Base-by-base conservation (phyloP, 2,113 vertebrate genomes). In the Coptodon rendalli region DNA sequence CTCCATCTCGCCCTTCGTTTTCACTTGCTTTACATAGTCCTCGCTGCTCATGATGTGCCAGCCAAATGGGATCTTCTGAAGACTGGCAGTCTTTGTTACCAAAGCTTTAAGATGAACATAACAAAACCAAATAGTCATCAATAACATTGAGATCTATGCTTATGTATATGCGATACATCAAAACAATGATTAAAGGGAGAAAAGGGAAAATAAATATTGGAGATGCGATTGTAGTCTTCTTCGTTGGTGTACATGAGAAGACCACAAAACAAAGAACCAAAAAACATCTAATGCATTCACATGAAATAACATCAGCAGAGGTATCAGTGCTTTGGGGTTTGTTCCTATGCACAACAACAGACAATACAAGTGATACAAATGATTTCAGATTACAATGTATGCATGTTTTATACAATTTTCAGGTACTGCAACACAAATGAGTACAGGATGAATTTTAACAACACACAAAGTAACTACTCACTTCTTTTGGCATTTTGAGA, bases 1-100 rank as follows among this genome's bases (percentile, higher is more conserved):
- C 93, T 96, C 96, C 81, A 92, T 5, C 19, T 95, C 92, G 76
- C 95, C 96, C 90, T 96, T 94, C 78, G 90, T 91, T 24, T 94
- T 96, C 59, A 96, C 92, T 94, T 96, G 93, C 56, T 92, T 95
- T 95, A 97, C 95, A 90, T 97, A 98, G 89, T 97, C 96, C 92
- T 93, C 82, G 63, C 97, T 96, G 56, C 92, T 93, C 96, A 97
- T 96, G 53, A 94, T 73, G 76, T 98, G 92, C 97, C 98, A 98
- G 79, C 66, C 87, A 94, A 98, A 98, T 7, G 93, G 96, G 89
- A 98, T 87, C 10, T 97, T 97, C 94, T 97, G 83, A 0, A 98
- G 95, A 84, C 93, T 93, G 90, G 95, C 63, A 71, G 95, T 96
- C 90, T 96, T 95, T 87, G 95, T 95, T 84, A 98, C 97, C 86